Evolutionary conservation across 2,888 invertebrate species (phyloP).

Genomic region (Drosophila pseudotalamancana): DNA sequence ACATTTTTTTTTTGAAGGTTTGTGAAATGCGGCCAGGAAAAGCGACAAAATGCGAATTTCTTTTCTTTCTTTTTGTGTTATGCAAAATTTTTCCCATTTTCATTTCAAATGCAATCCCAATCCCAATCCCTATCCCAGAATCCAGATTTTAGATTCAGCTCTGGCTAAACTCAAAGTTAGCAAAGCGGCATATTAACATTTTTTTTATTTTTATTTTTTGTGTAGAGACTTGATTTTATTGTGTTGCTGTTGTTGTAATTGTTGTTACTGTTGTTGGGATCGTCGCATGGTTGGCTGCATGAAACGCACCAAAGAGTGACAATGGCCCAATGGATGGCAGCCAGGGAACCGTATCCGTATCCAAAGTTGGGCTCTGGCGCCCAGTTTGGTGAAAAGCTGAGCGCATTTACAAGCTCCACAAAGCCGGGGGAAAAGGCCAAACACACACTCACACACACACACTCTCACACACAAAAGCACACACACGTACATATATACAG

Average conservation of each 20-base stretch:
- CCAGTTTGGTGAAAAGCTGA: conserved; percentile 65
- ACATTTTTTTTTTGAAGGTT: conserved; percentile 21
- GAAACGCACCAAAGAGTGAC: conserved; percentile 66
- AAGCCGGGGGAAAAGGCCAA: conserved; percentile 26
- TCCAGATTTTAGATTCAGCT: conserved; percentile 14
- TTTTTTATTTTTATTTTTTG: conserved; percentile 30
- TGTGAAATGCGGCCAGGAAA: conserved; percentile 33
- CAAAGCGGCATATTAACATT: conserved; percentile 50
- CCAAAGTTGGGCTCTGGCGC: conserved; percentile 54
- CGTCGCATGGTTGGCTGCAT: conserved; percentile 65
- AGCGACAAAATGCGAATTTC: conserved; percentile 24
- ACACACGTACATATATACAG: not conserved
- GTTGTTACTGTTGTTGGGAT: conserved; percentile 31
- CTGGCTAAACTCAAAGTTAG: conserved; percentile 10
- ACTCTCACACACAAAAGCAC: conserved; percentile 7
- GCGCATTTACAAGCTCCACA: conserved; percentile 51
- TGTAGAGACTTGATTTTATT: conserved; percentile 37
- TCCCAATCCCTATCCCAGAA: too few species aligned
- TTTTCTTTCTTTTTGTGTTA: conserved; percentile 35
- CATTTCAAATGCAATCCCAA: conserved; percentile 18
- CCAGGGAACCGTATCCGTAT: conserved; percentile 61
- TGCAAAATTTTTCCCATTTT: conserved; percentile 33
- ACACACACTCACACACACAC: conserved; percentile 7
- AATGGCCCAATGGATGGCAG: conserved; percentile 57
- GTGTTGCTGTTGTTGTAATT: conserved; percentile 22